Conservation (phyloP, 2,888 invertebrate species). For the Microchrysa polita region DNA sequence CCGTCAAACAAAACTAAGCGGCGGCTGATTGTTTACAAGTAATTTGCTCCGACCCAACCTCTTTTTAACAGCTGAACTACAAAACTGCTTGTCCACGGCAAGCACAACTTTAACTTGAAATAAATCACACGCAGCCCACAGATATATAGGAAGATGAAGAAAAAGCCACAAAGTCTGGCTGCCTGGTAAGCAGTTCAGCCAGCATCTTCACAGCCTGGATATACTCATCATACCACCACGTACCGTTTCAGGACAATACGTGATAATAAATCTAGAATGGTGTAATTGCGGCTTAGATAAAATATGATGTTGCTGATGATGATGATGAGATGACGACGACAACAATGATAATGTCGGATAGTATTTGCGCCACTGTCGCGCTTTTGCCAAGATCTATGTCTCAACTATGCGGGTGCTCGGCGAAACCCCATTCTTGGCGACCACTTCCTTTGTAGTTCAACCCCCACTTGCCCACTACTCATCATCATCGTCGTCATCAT, state of each 20-base stretch:
- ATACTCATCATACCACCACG: background rate
- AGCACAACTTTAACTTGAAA: conserved; percentile 2
- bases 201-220: no score
- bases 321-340: conserved; percentile 39
- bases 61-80: background rate
- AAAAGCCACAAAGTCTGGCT: background rate
- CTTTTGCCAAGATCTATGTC: background rate
- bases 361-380: background rate
- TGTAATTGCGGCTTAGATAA: conserved; percentile 41
- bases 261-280: conserved; percentile 29
- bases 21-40: background rate
- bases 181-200: no score
- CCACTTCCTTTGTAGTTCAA: conserved; percentile 27
- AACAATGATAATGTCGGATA: conserved; percentile 20
- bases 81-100: background rate
- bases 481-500: background rate
- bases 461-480: conserved; percentile 20
- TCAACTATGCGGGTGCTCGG: background rate
- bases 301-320: conserved; percentile 42
- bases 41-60: background rate
- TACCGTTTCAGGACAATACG: background rate
- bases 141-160: no score
- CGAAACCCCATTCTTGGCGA: background rate
- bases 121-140: conserved; percentile 26
- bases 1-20: conserved; percentile 2